phyloP scores from a whole-genome alignment of 2,797 vertebrate genomes.

The Pseudochirops corinnae region DNA sequence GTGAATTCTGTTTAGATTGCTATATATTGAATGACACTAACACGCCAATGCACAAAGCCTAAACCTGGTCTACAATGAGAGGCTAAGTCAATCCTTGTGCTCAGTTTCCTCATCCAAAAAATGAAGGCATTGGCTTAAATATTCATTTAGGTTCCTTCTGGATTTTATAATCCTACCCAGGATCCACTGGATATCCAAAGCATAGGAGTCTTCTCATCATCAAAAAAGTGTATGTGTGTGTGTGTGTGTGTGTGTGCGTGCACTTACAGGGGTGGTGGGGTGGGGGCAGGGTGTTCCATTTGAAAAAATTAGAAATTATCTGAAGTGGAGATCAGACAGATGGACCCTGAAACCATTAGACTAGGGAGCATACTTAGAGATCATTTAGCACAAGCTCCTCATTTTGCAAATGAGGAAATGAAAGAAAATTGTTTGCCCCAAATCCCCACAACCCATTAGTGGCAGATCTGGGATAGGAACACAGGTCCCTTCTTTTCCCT shows the following conservation, averaged over 20 bases:
- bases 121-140: background rate
- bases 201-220: background rate
- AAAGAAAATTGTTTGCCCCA: background rate
- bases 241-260: background rate
- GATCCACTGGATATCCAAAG: background rate
- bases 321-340: background rate
- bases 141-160: background rate
- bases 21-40: background rate
- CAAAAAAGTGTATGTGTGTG: background rate
- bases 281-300: background rate
- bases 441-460: background rate
- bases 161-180: background rate
- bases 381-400: background rate
- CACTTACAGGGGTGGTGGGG: background rate
- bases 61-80: background rate
- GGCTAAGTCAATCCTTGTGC: background rate
- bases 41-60: background rate
- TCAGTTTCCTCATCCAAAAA: background rate
- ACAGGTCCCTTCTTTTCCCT: background rate
- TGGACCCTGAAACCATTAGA: background rate
- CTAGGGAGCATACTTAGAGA: background rate
- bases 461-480: background rate
- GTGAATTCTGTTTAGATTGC: background rate
- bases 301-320: background rate
- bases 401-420: background rate